A percentile compares a stretch with the other conserved stretches of the same genome.
Conservation (phyloP, 2,797 vertebrate species). For the Brotula barbata region DNA sequence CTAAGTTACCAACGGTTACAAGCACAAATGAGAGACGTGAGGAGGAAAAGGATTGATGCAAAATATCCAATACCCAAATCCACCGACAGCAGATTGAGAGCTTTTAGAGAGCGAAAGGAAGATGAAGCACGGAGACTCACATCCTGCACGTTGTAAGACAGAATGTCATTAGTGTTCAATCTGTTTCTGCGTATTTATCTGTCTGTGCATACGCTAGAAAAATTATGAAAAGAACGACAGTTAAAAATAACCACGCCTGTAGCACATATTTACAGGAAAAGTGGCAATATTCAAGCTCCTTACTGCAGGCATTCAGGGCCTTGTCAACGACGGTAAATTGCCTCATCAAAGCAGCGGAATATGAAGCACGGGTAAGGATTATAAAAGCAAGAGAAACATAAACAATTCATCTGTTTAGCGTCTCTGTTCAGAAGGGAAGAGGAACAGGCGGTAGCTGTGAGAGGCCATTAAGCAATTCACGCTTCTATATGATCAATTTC, state of each 20-base stretch:
- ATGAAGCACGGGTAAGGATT: constrained; percentile 31
- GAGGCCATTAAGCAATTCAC: constrained; percentile 16
- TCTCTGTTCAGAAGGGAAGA: constrained; percentile 36
- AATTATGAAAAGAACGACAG: constrained; percentile 8
- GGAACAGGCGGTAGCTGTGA: too few relatives aligned
- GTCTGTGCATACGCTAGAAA: neutral
- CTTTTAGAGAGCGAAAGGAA: neutral
- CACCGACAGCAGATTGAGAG: too few relatives aligned
- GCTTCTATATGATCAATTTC: constrained; percentile 26
- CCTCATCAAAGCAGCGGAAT: constrained; percentile 31
- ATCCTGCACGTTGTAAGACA: neutral
- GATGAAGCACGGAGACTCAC: neutral
- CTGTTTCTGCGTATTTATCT: constrained; percentile 1
- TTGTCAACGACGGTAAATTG: constrained; percentile 55
- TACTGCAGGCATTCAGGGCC: constrained; percentile 47
- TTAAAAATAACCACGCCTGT: constrained; percentile 26
- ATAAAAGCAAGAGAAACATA: constrained; percentile 50
- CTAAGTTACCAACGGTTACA: too few relatives aligned
- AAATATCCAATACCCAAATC: too few relatives aligned
- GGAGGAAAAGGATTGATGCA: too few relatives aligned
- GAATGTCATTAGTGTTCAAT: constrained; percentile 5
- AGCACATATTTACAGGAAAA: constrained; percentile 34
- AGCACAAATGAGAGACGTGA: too few relatives aligned
- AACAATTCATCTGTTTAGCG: constrained; percentile 44
- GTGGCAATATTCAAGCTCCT: constrained; percentile 30